Evolutionary conservation across 1,140 invertebrate species (phyloP), one percentile per base, ranked within the genome.

Genomic region (Calephelis virginiensis): DNA sequence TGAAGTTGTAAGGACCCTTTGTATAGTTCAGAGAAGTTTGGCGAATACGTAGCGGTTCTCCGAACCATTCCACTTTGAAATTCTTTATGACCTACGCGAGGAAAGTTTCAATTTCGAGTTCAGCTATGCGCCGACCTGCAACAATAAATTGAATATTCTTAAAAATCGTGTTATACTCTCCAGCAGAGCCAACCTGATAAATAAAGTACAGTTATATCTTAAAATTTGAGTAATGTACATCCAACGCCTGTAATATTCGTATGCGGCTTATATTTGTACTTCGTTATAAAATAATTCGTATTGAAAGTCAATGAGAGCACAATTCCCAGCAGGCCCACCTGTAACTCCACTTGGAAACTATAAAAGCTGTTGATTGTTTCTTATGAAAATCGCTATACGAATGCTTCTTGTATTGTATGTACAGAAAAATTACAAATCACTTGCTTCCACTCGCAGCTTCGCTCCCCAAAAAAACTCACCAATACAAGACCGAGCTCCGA

Each of bases 31-130:
- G 70, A 0, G 85, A 73, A 0, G 75, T 77, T 43, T 74, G 61
- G 1, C 68, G 63, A 12, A 75, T 64, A 64, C 80, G 75, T 6
- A 82, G 71, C 4, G 84, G 80, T 10, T 75, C 77, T 9, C 91
- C 91, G 17, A 92, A 81, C 89, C 92, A 94, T 43, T 92, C 91
- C 5, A 94, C 76, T 28, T 92, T 70, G 71, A 93, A 94, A 70
- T 93, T 92, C 56, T 93, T 85, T 46, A 94, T 85, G 38, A 95
- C 81, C 76, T 93, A 92, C n/a, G 93, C 82, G 6, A 95, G 67
- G 47, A 94, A 92, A 28, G 95, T 90, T 78, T 95, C 93, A 62
- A 96, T 78, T 80, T 96, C 94, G 75, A 96, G 90, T 78, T 95
- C 94, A 5, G 95, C 95, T 72, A 97, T 93, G 63, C 96, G 87